phyloP scores from a whole-genome alignment of 1,140 invertebrate genomes.

The Trichonephila clavata region DNA sequence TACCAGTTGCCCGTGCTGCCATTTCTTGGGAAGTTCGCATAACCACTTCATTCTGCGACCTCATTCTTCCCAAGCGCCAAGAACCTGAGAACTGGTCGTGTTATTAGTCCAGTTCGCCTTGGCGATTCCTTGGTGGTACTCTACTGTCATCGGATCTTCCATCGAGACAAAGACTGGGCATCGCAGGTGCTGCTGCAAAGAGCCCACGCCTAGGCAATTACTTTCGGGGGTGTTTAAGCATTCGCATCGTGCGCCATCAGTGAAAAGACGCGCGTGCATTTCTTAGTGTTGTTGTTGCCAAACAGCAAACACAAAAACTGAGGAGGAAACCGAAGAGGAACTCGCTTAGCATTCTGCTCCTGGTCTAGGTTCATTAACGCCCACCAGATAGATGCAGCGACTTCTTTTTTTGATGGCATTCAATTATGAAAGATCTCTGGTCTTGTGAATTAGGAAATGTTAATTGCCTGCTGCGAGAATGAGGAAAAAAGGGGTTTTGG shows the following conservation, averaged over 20 bases:
- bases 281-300: background rate
- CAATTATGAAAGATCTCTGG: background rate
- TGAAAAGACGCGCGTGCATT: conserved; percentile 4
- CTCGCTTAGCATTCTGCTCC: conserved; percentile 29
- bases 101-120: background rate
- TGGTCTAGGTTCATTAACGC: conserved; percentile 28
- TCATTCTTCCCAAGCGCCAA: background rate
- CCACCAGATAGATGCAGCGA: background rate
- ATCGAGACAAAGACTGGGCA: background rate
- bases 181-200: background rate
- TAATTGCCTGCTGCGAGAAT: background rate
- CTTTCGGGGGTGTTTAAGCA: conserved; percentile 30
- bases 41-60: background rate
- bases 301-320: background rate
- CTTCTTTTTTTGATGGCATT: background rate
- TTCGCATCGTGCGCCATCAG: conserved; percentile 15
- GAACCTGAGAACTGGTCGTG: background rate
- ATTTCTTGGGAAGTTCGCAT: background rate
- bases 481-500: too few species aligned
- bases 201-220: conserved; percentile 24
- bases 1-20: background rate
- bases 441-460: background rate
- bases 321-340: background rate
- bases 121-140: background rate
- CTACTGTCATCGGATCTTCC: conserved; percentile 19